Base-by-base conservation (phyloP, 1,140 invertebrate species). In the Drosophila santomea region DNA sequence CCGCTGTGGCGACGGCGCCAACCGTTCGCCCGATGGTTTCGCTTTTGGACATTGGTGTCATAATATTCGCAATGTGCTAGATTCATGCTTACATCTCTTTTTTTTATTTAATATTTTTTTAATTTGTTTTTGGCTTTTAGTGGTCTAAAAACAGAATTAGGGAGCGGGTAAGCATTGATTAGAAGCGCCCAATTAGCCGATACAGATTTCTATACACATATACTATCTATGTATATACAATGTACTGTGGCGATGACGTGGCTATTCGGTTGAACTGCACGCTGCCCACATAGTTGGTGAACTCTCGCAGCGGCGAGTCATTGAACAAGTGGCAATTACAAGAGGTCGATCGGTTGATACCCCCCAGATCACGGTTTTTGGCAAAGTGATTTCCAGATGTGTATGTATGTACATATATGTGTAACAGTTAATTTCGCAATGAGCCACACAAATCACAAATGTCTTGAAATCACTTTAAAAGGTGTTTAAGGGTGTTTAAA, bases 11-110 rank as follows among this genome's bases (percentile, higher is more conserved):
- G 47, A 52, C 23, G 62, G 43, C 67, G 67, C 67, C 67, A 69
- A 69, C 68, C n/a, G 59, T 44, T 52, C 28, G 23, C 25, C 41
- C 52, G 28, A 61, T 58, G 69, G 67, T 73, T 51, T 72, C 69
- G 69, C 55, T 73, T 73, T 44, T 72, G 69, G 69, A 23, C 35
- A 73, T 73, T 73, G 69, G 69, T 73, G 69, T 61, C 67, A 73
- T 58, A 69, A 43, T 71, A 68, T 71, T 71, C 44, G 63, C 63
- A 71, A 57, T 57, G 67, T 67, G 57, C 63, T 50, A 39, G 36
- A 39, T 32, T 32, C 32, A 32, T 32, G 32, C 43, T 35, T 36
- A 2, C 7, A 14, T 43, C 20, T 38, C 23, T 47, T 5, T 39
- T 11, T 8, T 28, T 17, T 43, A 20, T 28, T 41, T 38, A n/a